Percentiles rank a stretch among this genome's conserved stretches.
Evolutionary conservation across 2,113 vertebrate genomes (phyloP).

Genomic region (Tragelaphus imberbis): DNA sequence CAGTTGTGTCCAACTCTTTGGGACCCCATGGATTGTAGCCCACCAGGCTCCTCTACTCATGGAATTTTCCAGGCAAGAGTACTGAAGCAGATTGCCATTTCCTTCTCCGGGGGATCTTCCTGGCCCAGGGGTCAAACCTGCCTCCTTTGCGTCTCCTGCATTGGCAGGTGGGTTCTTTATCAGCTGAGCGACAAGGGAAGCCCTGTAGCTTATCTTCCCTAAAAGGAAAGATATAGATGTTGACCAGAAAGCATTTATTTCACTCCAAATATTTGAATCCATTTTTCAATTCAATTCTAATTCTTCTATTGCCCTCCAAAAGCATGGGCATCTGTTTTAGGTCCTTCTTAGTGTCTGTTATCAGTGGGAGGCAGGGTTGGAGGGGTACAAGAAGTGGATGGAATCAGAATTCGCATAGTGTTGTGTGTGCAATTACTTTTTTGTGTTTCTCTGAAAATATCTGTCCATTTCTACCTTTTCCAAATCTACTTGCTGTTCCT

Average conservation of each 20-base stretch:
- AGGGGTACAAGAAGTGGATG: background rate
- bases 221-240: background rate
- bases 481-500: background rate
- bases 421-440: background rate
- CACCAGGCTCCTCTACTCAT: background rate
- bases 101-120: background rate
- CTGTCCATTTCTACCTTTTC: background rate
- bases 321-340: background rate
- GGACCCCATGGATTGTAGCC: background rate
- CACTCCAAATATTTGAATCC: background rate
- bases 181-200: background rate
- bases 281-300: slow-evolving; percentile 17
- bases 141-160: background rate
- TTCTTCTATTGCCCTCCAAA: background rate
- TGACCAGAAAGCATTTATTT: background rate
- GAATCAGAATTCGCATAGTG: background rate
- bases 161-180: background rate
- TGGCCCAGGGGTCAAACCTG: background rate
- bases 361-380: rapidly evolving
- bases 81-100: background rate
- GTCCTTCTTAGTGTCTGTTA: background rate
- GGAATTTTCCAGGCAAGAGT: background rate
- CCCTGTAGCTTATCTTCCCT: background rate
- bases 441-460: slow-evolving; percentile 31
- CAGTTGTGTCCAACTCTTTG: background rate